A percentile compares a stretch with the other conserved stretches of the same genome.
Conservation (phyloP, 2,113 vertebrate genomes). For the Saccopteryx bilineata region DNA sequence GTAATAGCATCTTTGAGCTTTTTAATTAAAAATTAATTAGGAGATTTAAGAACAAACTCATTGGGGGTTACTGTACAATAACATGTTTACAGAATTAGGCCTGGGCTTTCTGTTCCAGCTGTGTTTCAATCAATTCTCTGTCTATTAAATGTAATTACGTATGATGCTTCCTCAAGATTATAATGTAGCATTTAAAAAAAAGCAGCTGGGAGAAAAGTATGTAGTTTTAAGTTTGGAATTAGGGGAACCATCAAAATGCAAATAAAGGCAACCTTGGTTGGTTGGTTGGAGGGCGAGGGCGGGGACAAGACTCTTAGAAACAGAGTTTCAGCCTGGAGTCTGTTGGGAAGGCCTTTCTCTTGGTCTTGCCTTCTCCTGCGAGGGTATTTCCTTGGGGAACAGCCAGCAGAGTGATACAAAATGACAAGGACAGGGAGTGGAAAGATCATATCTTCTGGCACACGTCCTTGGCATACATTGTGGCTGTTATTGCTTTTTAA, state of each 20-base stretch:
- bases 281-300: constrained; percentile 53
- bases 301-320: constrained; percentile 48
- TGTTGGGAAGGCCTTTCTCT: constrained; percentile 29
- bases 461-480: rapidly evolving
- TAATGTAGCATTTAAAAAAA: constrained; percentile 88
- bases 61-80: constrained; percentile 91
- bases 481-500: neutral
- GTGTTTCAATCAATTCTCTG: constrained; percentile 90
- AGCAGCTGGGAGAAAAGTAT: constrained; percentile 89
- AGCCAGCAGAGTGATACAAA: rapidly evolving
- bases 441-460: rapidly evolving
- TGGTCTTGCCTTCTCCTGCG: neutral
- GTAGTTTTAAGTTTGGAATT: constrained; percentile 87
- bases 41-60: constrained; percentile 90
- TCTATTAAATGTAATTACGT: constrained; percentile 91
- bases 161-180: constrained; percentile 89
- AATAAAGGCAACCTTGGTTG: constrained; percentile 84
- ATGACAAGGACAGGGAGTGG: rapidly evolving
- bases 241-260: constrained; percentile 88
- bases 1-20: constrained; percentile 89
- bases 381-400: neutral
- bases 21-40: constrained; percentile 94
- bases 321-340: constrained; percentile 78
- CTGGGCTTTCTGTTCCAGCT: constrained; percentile 88
- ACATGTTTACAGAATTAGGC: constrained; percentile 90